Conservation (phyloP, 1,140 invertebrate genomes). For the Steinernema feltiae region DNA sequence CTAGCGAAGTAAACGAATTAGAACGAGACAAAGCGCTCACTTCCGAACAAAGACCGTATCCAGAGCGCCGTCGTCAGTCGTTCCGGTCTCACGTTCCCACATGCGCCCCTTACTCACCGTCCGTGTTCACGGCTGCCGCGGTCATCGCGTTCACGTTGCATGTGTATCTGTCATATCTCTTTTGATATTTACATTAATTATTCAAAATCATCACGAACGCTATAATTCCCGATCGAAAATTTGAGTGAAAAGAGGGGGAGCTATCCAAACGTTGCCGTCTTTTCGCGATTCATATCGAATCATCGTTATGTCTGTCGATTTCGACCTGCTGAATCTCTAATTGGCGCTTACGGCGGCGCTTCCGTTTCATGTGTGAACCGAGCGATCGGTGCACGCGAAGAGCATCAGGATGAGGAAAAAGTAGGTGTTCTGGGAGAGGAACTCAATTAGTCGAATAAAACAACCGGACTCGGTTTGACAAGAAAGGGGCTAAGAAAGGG, state of each 20-base stretch:
- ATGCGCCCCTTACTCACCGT: background rate
- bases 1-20: background rate
- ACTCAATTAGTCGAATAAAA: background rate
- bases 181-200: slow-evolving; percentile 21
- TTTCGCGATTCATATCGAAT: background rate
- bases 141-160: slow-evolving; percentile 4
- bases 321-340: background rate
- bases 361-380: background rate
- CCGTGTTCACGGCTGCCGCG: background rate
- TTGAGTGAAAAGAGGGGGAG: background rate
- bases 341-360: background rate
- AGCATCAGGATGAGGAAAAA: background rate
- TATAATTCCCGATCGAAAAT: background rate
- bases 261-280: background rate
- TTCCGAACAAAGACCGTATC: background rate
- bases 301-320: background rate
- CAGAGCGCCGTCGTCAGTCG: background rate
- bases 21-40: background rate
- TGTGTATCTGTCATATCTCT: slow-evolving; percentile 16
- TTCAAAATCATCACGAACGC: slow-evolving; percentile 13
- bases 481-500: background rate
- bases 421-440: background rate
- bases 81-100: background rate
- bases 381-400: background rate
- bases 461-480: background rate